These are phyloP conservation scores for Actenoides lindsayi DNA, from an alignment of 2,113 vertebrate species.

Conservation along the genomic window DNA sequence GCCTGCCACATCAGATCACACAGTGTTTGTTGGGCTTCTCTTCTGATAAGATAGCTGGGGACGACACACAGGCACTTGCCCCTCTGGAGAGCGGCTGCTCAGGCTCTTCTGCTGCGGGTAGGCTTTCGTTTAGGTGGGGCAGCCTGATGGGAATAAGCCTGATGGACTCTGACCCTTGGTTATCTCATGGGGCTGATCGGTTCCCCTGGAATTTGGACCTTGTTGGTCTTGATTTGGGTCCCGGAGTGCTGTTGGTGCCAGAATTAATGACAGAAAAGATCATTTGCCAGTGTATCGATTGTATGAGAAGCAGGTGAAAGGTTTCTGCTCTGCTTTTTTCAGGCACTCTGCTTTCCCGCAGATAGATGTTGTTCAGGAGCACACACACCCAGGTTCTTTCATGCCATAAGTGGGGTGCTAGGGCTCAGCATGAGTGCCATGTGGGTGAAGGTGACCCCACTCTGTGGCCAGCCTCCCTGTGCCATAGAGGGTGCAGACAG, in stretches of 20 bases:
- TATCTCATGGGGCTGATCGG: background rate
- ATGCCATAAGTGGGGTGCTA: background rate
- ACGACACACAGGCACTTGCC: background rate
- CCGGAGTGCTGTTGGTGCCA: background rate
- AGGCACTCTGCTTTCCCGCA: background rate
- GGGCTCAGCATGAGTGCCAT: background rate
- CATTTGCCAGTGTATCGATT: background rate
- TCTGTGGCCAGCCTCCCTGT: background rate
- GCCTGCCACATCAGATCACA: background rate
- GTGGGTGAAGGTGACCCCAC: background rate
- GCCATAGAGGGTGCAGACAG: background rate
- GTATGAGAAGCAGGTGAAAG: conserved; percentile 32
- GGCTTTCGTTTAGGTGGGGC: background rate
- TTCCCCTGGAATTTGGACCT: conserved; percentile 35
- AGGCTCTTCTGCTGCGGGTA: background rate
- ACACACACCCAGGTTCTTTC: background rate
- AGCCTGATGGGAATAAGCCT: background rate
- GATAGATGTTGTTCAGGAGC: background rate
- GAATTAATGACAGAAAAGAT: background rate
- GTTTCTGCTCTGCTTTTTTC: background rate
- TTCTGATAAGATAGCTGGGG: conserved; percentile 12
- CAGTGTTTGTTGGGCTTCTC: background rate
- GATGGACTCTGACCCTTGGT: background rate
- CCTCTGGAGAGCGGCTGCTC: background rate
- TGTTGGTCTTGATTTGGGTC: background rate